Conservation (phyloP, 2,888 invertebrate genomes). For the Eugnorisma glareosa region DNA sequence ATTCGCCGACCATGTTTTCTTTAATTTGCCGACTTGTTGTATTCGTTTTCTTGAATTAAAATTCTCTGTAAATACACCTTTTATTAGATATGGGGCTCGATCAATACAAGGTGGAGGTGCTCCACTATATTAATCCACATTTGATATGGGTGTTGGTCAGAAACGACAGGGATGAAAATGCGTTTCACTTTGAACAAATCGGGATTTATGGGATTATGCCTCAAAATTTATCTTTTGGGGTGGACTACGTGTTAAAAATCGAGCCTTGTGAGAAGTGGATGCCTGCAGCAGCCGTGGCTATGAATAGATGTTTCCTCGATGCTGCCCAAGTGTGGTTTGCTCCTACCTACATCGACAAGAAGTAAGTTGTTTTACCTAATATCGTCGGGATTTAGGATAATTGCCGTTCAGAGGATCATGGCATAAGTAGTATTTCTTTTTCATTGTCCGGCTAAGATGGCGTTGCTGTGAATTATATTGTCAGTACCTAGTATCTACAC, state of each 20-base stretch:
- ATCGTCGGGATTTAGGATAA: not conserved
- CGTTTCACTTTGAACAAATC: slow-evolving; percentile 78
- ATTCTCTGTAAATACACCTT: not conserved
- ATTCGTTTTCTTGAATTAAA: not conserved
- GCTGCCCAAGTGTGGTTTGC: slow-evolving; percentile 76
- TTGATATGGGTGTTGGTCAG: slow-evolving; percentile 80
- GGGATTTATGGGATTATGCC: slow-evolving; percentile 83
- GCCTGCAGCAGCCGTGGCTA: slow-evolving; percentile 71
- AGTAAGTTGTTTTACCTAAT: slow-evolving; percentile 69
- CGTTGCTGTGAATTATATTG: not conserved
- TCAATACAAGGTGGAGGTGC: slow-evolving; percentile 78
- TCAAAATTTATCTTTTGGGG: slow-evolving; percentile 65
- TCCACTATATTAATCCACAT: slow-evolving; percentile 80
- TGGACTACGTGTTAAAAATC: slow-evolving; percentile 63
- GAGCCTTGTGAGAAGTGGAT: slow-evolving; percentile 74
- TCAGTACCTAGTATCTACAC: not conserved
- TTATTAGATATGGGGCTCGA: slow-evolving; percentile 71
- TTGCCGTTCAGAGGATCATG: too few species aligned
- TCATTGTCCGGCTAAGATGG: not conserved
- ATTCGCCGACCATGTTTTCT: slow-evolving; percentile 19
- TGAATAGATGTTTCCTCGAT: slow-evolving; percentile 71
- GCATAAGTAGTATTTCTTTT: not conserved
- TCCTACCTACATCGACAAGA: slow-evolving; percentile 75
- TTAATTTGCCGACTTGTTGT: slow-evolving; percentile 9
- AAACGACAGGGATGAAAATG: slow-evolving; percentile 54